Percentiles rank a stretch among this genome's conserved stretches.
These are phyloP conservation scores for Styela clava DNA, from an alignment of 23 tunicate genomes.

Conservation along the genomic window DNA sequence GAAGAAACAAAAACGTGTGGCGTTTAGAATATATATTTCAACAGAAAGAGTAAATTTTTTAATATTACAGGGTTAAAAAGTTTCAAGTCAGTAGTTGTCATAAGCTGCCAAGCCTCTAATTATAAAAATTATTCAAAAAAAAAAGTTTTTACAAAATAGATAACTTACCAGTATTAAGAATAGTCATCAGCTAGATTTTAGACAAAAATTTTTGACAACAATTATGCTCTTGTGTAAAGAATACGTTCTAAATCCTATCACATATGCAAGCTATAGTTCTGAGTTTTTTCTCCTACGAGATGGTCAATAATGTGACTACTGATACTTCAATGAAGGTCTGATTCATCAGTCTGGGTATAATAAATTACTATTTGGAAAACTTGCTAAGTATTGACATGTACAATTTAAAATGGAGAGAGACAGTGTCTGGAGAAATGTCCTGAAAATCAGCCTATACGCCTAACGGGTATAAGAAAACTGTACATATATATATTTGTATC, in stretches of 20 bases:
- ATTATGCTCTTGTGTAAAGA: background rate
- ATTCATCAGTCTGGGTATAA: background rate
- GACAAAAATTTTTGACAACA: background rate
- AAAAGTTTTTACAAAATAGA: background rate
- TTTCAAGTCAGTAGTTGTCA: background rate
- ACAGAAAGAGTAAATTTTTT: too few species aligned
- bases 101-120: background rate
- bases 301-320: background rate
- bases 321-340: background rate
- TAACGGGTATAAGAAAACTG: too few species aligned
- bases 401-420: too few species aligned
- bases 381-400: background rate
- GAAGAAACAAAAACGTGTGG: slow-evolving; percentile 18
- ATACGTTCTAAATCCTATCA: background rate
- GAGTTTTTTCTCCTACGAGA: background rate
- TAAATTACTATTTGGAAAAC: background rate
- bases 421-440: too few species aligned
- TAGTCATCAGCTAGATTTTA: background rate
- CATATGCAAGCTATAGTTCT: background rate
- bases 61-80: too few species aligned
- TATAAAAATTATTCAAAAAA: too few species aligned
- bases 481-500: too few species aligned
- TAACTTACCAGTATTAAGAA: background rate
- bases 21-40: too few species aligned
- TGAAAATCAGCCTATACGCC: too few species aligned